These are phyloP conservation scores for Cyrtonyx montezumae DNA, from an alignment of 2,113 vertebrate species.

Conservation along the genomic window DNA sequence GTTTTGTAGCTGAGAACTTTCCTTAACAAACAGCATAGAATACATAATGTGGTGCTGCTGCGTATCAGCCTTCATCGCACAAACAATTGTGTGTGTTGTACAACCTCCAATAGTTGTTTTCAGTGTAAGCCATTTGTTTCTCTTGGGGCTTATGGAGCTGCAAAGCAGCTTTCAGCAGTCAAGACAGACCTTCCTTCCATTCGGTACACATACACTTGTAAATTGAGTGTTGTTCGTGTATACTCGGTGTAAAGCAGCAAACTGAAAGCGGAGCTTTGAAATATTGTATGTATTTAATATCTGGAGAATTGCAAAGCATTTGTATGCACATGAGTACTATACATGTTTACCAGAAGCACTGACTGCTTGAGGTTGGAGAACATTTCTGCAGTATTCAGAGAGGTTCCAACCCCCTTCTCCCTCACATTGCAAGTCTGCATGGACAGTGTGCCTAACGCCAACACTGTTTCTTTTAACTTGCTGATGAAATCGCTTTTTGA, in stretches of 20 bases:
- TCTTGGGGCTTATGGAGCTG: too few relatives aligned
- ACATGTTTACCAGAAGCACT: background rate
- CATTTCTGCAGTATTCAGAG: background rate
- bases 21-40: background rate
- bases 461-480: background rate
- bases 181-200: too few relatives aligned
- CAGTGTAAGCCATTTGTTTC: background rate
- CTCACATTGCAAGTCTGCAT: background rate
- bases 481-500: background rate
- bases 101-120: background rate
- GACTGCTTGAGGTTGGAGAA: background rate
- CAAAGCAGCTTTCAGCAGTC: too few relatives aligned
- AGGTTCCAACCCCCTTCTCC: background rate
- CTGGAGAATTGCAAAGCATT: background rate
- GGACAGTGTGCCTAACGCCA: background rate
- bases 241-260: background rate
- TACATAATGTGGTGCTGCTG: background rate
- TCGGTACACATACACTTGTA: too few relatives aligned
- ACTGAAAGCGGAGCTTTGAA: background rate
- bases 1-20: too few relatives aligned
- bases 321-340: background rate
- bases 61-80: background rate
- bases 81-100: background rate
- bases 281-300: background rate
- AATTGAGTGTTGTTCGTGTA: background rate